Base-by-base conservation (phyloP, 1,140 invertebrate genomes). In the Ceratosolen solmsi region DNA sequence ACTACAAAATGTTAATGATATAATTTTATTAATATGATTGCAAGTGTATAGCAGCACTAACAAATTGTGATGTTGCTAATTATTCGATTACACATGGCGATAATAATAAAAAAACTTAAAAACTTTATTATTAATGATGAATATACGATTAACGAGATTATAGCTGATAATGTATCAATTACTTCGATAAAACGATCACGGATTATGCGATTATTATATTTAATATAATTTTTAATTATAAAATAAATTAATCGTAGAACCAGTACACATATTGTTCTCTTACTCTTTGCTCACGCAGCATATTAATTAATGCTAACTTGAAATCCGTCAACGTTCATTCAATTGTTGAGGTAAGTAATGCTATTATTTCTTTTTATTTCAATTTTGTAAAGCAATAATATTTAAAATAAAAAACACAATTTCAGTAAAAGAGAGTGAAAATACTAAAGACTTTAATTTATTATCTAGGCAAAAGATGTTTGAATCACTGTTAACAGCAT, bases 1-100 rank as follows among this genome's bases (percentile, higher is more conserved):
- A 68, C 68, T 20, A 79, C 74, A 84, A 54, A 51, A 84, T 83
- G 82, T 83, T 83, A 84, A 87, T 60, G 81, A 85, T 83, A 77
- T 74, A 83, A 85, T 86, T 86, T 89, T 89, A 89, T 85, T 84
- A 83, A 86, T 88, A 87, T 76, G 73, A 85, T 86, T 88, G 84
- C 87, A 88, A 88, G 85, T 90, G 88, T 82, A 87, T 84, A 82
- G 30, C 30, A 78, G 83, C 86, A 87, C 88, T 88, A 86, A 89
- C 84, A 87, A 84, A 86, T 88, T 87, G 85, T 87, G 88, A 87
- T 87, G 85, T 88, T 89, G 86, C 76, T 84, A 85, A 85, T 87
- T 85, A 86, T 81, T 85, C 84, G 84, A 86, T 86, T 86, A 86
- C 84, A 78, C 79, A n/a, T 58, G 54, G 84, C 82, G 83, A 51